Evolutionary conservation across 2,113 vertebrate species (phyloP).

Genomic region (Microcebus murinus): DNA sequence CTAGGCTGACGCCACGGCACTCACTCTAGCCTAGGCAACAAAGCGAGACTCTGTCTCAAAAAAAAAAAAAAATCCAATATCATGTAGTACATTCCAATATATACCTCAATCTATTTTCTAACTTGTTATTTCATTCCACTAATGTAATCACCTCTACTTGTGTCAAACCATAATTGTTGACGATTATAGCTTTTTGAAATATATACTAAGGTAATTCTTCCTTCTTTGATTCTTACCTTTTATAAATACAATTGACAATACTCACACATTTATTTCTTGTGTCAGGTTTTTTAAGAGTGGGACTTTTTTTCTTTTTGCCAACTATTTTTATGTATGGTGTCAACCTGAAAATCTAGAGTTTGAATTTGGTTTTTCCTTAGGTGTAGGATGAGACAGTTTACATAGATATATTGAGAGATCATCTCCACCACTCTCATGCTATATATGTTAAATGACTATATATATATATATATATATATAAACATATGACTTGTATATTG

Average conservation of each 20-base stretch:
- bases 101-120: background rate
- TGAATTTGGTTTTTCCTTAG: background rate
- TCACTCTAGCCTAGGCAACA: too few species aligned
- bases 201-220: background rate
- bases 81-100: background rate
- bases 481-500: background rate
- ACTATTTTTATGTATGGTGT: background rate
- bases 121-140: background rate
- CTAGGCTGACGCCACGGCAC: too few species aligned
- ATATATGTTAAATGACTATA: background rate
- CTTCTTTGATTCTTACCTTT: background rate
- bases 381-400: background rate
- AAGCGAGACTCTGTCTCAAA: too few species aligned
- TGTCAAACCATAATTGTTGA: background rate
- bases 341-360: background rate
- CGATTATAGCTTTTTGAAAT: background rate
- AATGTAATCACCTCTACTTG: background rate
- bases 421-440: background rate
- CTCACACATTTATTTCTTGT: background rate
- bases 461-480: background rate
- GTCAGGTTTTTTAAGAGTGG: background rate
- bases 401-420: background rate
- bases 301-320: background rate
- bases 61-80: background rate
- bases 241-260: background rate